Conservation (phyloP, 2,888 invertebrate species). For the Ophion ellenae region DNA sequence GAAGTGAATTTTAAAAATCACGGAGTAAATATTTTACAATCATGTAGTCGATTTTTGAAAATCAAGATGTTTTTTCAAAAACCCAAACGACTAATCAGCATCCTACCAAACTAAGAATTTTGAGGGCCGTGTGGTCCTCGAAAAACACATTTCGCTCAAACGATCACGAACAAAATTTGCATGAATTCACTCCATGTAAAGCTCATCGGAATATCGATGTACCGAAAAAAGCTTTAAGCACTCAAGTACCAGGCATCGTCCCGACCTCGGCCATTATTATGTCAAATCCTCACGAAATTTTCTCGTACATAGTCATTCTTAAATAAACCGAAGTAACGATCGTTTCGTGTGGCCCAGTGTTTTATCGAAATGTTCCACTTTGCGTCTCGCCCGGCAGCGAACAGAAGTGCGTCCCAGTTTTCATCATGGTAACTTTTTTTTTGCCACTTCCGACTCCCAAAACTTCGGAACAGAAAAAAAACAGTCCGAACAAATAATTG, state of each 20-base stretch:
- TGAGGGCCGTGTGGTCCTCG: no score
- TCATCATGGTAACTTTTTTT: conserved; percentile 45
- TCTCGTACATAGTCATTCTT: not conserved
- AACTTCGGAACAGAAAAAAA: conserved; percentile 23
- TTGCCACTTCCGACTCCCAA: conserved; percentile 28
- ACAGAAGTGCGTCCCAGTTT: conserved; percentile 5
- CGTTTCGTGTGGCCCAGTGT: not conserved
- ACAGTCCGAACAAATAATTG: not conserved
- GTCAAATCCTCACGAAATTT: conserved; percentile 1
- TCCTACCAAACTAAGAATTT: no score
- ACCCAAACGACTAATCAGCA: no score
- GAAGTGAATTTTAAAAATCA: no score
- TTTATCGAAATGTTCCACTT: conserved; percentile 25
- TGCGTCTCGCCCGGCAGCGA: conserved; percentile 32
- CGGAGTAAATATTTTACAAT: no score
- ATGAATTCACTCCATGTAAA: not conserved
- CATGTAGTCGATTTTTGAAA: no score
- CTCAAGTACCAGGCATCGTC: conserved; percentile 7
- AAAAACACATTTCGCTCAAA: no score
- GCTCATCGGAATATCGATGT: not conserved
- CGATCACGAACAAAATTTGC: no score
- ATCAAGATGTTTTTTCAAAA: no score
- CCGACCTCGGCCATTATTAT: conserved; percentile 19
- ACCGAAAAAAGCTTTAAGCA: conserved; percentile 7
- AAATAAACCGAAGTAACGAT: conserved; percentile 40